A percentile compares a stretch with the other conserved stretches of the same genome.
Conservation (phyloP, 2,888 invertebrate genomes). For the Pristionchus japonicus region DNA sequence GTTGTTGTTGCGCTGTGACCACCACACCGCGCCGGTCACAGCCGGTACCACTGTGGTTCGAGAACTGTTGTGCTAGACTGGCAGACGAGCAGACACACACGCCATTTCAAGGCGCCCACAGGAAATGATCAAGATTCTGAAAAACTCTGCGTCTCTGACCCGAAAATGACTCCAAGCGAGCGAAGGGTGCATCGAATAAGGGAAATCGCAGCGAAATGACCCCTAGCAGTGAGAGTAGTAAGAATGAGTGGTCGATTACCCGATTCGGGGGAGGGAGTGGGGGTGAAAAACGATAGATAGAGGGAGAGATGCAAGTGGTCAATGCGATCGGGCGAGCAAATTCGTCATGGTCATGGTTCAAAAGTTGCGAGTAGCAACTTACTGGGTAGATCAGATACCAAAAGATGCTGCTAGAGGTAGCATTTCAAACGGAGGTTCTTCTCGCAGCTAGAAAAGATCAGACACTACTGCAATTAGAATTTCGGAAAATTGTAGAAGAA, state of each 20-base stretch:
- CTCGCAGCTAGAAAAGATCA: too few relatives aligned
- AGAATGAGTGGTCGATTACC: background rate
- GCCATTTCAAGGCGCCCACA: too few relatives aligned
- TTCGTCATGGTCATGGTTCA: background rate
- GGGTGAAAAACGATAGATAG: conserved; percentile 9
- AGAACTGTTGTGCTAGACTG: background rate
- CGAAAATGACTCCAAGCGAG: too few relatives aligned
- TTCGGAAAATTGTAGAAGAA: background rate
- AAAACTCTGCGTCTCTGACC: conserved; percentile 5
- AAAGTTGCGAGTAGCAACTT: background rate
- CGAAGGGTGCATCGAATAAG: too few relatives aligned
- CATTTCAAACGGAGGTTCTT: too few relatives aligned
- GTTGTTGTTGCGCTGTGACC: background rate
- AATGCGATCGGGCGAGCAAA: background rate
- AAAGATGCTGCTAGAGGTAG: too few relatives aligned
- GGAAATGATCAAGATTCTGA: background rate
- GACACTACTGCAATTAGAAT: too few relatives aligned
- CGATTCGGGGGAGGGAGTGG: conserved; percentile 19
- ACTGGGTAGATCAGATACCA: background rate
- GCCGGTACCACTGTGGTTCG: conserved; percentile 15
- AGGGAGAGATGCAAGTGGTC: conserved; percentile 3
- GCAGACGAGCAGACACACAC: too few relatives aligned
- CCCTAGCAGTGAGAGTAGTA: background rate
- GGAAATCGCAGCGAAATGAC: background rate
- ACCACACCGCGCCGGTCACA: background rate